Evolutionary conservation across 2,113 vertebrate species (phyloP).

Genomic region (Bettongia penicillata): DNA sequence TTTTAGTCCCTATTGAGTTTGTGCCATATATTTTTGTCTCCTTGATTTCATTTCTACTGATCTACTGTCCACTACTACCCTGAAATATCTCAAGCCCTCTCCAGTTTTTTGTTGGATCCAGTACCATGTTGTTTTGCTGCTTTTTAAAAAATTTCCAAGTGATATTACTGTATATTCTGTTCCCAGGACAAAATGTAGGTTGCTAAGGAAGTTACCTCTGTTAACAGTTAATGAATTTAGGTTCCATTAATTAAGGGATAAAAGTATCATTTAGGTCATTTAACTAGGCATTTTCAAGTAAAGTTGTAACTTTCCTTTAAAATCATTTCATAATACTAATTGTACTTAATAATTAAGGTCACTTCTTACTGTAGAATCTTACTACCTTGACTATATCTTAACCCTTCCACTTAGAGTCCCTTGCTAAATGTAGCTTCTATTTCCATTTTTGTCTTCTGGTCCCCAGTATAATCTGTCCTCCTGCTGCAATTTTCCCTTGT

Average conservation of each 20-base stretch:
- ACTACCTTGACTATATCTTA: background rate
- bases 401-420: background rate
- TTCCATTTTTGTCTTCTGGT: background rate
- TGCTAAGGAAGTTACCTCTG: background rate
- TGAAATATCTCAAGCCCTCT: background rate
- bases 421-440: background rate
- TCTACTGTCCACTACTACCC: background rate
- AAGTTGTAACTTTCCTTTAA: background rate
- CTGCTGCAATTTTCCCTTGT: background rate
- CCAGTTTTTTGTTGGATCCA: background rate
- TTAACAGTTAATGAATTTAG: background rate
- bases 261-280: background rate
- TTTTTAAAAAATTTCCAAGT: background rate
- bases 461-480: background rate
- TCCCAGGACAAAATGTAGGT: background rate
- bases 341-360: background rate
- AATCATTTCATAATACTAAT: background rate
- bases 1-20: background rate
- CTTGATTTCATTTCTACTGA: background rate
- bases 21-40: background rate
- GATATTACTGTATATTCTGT: background rate
- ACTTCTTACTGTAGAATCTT: background rate
- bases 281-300: background rate
- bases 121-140: background rate
- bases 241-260: background rate